Conservation (phyloP, 2,113 vertebrate genomes). For the Chlorocebus sabaeus region DNA sequence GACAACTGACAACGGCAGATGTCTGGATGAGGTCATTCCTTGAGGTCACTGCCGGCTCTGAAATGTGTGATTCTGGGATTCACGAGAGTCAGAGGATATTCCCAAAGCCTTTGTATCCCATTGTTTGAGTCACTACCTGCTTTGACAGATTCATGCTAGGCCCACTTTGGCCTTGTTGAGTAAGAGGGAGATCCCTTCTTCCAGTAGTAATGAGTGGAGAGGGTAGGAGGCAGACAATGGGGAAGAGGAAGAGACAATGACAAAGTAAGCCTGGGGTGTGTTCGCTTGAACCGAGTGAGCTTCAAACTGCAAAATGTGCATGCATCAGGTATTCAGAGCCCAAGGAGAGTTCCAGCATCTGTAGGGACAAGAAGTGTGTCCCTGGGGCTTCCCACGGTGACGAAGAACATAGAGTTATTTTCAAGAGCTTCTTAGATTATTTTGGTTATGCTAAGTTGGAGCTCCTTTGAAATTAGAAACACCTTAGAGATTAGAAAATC, state of each 20-base stretch:
- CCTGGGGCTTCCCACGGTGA: not conserved
- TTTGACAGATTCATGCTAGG: not conserved
- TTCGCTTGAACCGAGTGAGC: not conserved
- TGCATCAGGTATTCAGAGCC: not conserved
- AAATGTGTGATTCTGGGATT: not conserved
- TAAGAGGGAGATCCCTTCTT: not conserved
- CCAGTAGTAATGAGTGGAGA: not conserved
- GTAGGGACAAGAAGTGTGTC: not conserved
- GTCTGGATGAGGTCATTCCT: constrained; percentile 39
- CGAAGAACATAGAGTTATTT: not conserved
- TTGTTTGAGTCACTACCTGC: not conserved
- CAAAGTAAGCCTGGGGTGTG: not conserved
- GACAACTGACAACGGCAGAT: constrained; percentile 38
- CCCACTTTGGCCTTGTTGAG: not conserved
- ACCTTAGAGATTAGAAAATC: not conserved
- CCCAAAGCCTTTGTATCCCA: not conserved
- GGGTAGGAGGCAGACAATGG: not conserved
- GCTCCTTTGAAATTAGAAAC: not conserved
- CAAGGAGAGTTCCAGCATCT: not conserved
- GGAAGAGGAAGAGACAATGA: not conserved
- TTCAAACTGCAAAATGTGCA: not conserved
- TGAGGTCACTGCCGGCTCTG: constrained; percentile 14
- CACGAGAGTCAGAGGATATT: not conserved
- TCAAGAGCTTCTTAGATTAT: not conserved
- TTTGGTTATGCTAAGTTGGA: not conserved